phyloP scores from a whole-genome alignment of 2,888 invertebrate genomes.

The Torymus texanus region DNA sequence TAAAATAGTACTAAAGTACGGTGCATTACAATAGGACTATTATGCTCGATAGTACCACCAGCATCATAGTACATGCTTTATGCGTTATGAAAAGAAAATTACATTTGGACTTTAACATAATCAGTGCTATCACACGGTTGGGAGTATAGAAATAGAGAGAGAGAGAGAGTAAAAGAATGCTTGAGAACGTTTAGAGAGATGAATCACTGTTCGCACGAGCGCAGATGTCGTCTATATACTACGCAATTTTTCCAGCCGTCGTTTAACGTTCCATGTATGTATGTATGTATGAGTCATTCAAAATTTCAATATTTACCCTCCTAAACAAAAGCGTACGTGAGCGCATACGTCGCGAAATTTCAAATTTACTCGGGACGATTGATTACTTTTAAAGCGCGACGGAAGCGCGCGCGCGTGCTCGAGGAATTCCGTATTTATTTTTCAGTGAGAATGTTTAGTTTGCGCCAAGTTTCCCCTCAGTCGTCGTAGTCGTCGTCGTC shows the following conservation, averaged over 20 bases:
- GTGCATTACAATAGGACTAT: constrained; percentile 44
- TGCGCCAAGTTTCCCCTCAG: neutral
- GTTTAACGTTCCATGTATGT: too few relatives aligned
- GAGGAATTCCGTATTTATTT: constrained; percentile 29
- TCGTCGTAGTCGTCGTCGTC: too few relatives aligned
- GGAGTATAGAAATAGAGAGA: too few relatives aligned
- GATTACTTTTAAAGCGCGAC: constrained; percentile 9
- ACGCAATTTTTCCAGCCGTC: neutral
- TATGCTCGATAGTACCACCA: constrained; percentile 11
- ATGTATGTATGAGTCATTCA: too few relatives aligned
- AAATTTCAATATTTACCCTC: too few relatives aligned
- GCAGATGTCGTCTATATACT: neutral
- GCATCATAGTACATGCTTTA: constrained; percentile 3
- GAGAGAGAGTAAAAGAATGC: too few relatives aligned
- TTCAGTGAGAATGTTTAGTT: constrained; percentile 36
- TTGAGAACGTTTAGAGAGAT: too few relatives aligned
- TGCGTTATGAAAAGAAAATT: constrained; percentile 42
- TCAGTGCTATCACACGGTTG: neutral
- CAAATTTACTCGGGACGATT: neutral
- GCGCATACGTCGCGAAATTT: neutral
- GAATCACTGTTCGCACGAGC: too few relatives aligned
- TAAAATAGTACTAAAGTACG: constrained; percentile 30
- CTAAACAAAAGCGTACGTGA: too few relatives aligned
- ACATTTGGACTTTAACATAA: constrained; percentile 35
- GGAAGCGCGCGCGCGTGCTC: neutral